Base-by-base conservation (phyloP, 2,888 invertebrate species). In the Parelbella ahira region DNA sequence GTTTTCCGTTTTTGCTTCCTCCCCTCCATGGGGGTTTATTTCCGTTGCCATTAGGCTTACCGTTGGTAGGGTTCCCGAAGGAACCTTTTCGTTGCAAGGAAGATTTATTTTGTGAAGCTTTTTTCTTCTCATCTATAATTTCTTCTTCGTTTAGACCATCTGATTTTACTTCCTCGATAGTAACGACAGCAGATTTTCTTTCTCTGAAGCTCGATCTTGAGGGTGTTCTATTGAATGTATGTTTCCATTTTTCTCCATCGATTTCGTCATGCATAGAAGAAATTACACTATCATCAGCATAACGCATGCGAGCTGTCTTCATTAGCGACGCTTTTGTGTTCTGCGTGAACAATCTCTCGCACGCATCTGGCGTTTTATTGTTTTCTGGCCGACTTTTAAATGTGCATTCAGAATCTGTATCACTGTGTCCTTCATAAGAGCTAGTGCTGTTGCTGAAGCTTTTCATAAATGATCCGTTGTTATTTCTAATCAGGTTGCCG, bases 401-500 rank as follows among this genome's bases (percentile, higher is more conserved):
- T 10, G 75, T 90, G 48, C 89, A 90, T 47, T 91, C 80, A 1
- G 91, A 91, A 68, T 92, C 91, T 25, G 91, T 91, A 56, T 91
- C 91, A 55, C 91, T 91, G 54, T 90, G 91, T 19, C 90, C 90
- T 47, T 92, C 91, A 52, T 91, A 91, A 3, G 90, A 91, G 53
- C 91, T 91, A 4, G 90, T 89, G 56, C 91, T 91, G 51, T 91
- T 90, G 43, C 89, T 87, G 54, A 88, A 89, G 51, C 87, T 79
- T 55, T 90, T 90, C 1, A 66, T 71, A 43, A 70, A 74, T 4
- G 64, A 56, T 25, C 69, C 70, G 52, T 72, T 68, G 4, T 20
- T 8, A 44, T 68, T 75, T 58, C 64, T 82, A 6, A 50, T 43
- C 7, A 55, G 50, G 20, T 56, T 54, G 23, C 57, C 57, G 3